phyloP scores from a whole-genome alignment of 2,113 vertebrate genomes.

The Chrysemys picta region DNA sequence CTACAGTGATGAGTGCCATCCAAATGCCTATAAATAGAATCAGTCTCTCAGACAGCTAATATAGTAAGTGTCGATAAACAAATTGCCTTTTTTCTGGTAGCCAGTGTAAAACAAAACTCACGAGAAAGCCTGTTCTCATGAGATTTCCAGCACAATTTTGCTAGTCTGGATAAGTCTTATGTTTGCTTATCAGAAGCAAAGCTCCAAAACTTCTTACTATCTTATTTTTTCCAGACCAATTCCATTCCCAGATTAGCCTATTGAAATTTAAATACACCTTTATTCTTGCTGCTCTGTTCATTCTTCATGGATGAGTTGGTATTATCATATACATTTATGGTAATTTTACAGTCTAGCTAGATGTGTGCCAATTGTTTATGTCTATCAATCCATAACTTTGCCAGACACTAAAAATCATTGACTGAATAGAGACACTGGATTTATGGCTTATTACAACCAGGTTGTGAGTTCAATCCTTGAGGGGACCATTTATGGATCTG shows the following conservation, averaged over 20 bases:
- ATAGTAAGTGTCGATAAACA: background rate
- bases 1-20: background rate
- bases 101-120: background rate
- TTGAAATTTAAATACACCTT: background rate
- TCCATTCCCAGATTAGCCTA: background rate
- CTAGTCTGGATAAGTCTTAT: background rate
- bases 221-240: background rate
- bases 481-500: no score
- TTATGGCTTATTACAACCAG: background rate
- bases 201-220: background rate
- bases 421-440: background rate
- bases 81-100: background rate
- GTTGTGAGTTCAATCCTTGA: no score
- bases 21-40: background rate
- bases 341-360: background rate
- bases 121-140: background rate
- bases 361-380: background rate
- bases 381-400: background rate
- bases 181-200: background rate
- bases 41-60: background rate
- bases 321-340: background rate
- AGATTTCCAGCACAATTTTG: background rate
- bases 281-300: background rate
- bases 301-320: background rate
- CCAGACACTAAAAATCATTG: background rate